phyloP scores from a whole-genome alignment of 2,113 vertebrate species.

The Cromileptes altivelis region DNA sequence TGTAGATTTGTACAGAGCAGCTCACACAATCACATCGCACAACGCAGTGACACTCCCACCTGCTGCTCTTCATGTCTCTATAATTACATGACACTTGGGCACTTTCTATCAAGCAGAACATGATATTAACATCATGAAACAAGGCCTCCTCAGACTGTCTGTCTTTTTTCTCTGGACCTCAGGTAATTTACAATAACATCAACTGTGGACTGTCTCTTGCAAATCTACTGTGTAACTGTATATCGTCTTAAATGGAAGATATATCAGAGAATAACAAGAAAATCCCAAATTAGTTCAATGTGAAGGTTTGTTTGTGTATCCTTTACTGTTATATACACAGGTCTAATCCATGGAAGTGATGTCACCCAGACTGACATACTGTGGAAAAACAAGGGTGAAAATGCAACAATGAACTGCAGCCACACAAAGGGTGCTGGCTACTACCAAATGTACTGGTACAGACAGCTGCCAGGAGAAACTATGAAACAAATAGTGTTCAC shows the following conservation, averaged over 20 bases:
- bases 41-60: slow-evolving; percentile 7
- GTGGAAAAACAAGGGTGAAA: neutral
- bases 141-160: fast-evolving
- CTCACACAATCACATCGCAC: neutral
- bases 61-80: neutral
- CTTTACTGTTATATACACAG: neutral
- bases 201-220: no score
- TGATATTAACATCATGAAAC: neutral
- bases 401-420: slow-evolving; percentile 32
- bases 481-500: slow-evolving; percentile 64
- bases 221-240: no score
- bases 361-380: slow-evolving; percentile 39
- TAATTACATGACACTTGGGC: no score
- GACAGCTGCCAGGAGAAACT: slow-evolving; percentile 55
- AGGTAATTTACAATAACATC: slow-evolving; percentile 19
- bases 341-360: neutral
- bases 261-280: no score
- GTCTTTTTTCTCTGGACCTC: neutral
- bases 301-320: no score
- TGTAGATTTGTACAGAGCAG: neutral
- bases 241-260: no score
- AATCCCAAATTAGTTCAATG: no score
- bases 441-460: slow-evolving; percentile 58
- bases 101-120: neutral
- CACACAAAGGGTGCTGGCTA: neutral